These are phyloP conservation scores for Polyploca ridens DNA, from an alignment of 2,888 invertebrate genomes.

Conservation along the genomic window DNA sequence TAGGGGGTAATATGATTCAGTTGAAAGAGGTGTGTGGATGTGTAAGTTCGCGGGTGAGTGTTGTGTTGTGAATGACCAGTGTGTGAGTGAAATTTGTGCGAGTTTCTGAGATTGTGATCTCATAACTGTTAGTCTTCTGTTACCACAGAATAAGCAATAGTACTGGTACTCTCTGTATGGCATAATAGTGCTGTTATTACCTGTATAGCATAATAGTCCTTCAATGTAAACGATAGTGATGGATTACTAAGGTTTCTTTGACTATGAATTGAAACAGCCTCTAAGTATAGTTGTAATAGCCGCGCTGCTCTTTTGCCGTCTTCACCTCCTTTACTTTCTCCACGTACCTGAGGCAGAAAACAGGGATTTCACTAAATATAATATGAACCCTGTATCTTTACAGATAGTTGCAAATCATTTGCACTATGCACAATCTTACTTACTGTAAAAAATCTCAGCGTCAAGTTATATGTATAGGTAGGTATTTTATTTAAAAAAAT, in stretches of 20 bases:
- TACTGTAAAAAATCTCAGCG: too few relatives aligned
- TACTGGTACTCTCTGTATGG: too few relatives aligned
- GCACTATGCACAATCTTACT: too few relatives aligned
- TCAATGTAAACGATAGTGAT: conserved; percentile 86
- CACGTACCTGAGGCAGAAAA: conserved; percentile 79
- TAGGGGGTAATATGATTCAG: too few relatives aligned
- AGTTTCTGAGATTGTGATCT: too few relatives aligned
- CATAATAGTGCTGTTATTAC: conserved; percentile 56
- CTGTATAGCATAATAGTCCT: conserved; percentile 91
- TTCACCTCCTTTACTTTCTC: conserved; percentile 83
- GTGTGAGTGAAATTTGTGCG: too few relatives aligned
- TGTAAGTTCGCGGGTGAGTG: too few relatives aligned
- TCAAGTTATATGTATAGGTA: too few relatives aligned
- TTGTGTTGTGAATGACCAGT: too few relatives aligned
- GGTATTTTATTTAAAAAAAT: conserved; percentile 14
- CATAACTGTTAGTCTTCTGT: too few relatives aligned
- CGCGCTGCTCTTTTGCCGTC: conserved; percentile 85
- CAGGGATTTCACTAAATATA: not conserved
- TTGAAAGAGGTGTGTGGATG: too few relatives aligned
- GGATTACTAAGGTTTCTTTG: conserved; percentile 87
- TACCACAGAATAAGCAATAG: too few relatives aligned
- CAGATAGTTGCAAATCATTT: not conserved
- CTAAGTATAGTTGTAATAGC: conserved; percentile 90
- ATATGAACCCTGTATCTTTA: not conserved
- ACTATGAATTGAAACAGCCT: conserved; percentile 91